Evolutionary conservation across 2,797 vertebrate species (phyloP), one percentile per base, ranked within the genome.

Genomic region (Enteromius treurensis): DNA sequence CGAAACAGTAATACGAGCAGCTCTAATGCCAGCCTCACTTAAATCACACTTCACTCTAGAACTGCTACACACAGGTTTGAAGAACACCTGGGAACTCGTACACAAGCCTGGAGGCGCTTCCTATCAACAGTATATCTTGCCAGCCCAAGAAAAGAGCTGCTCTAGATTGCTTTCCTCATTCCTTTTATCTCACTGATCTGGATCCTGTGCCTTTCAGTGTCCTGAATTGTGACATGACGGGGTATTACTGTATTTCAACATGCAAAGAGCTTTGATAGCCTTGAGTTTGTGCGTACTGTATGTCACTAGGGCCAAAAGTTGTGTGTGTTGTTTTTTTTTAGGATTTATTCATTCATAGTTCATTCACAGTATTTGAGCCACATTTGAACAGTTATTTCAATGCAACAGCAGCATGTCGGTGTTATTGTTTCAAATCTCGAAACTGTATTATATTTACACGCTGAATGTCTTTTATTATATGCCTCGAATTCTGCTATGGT

Each of bases 1-100:
- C 95, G 95, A 79, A 97, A 96, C 92, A 99, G 97, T 42, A 94
- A 95, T 0, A 97, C 97, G 79, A 98, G 97, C 94, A 98, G 97
- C 91, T 98, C 97, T 86, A 98, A 96, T 19, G 93, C 97, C 93
- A 99, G 97, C 92, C 94, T 98, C 88, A 95, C 95, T 87, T 99
- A 97, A 91, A 87, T 60, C 42, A 82, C 68, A 40, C 32, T 23
- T 68, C 51, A 82, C 87, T 21, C 70, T 90, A 81, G 82, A 82
- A 77, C 84, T 85, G 80, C 40, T 64, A 85, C 79, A 68, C 71
- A 75, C 73, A 82, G 77, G 84, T 69, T 82, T 67, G 78, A 58
- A 10, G 67, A 83, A 49, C 75, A 77, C 47, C 29, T 82, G 80
- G 77, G 67, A 85, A 80, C 34, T 58, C 23, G 23, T 81, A 79